Percentiles rank a stretch among this genome's conserved stretches.
Conservation (phyloP, 2,888 invertebrate genomes). For the Brachynemurus nebulosus region DNA sequence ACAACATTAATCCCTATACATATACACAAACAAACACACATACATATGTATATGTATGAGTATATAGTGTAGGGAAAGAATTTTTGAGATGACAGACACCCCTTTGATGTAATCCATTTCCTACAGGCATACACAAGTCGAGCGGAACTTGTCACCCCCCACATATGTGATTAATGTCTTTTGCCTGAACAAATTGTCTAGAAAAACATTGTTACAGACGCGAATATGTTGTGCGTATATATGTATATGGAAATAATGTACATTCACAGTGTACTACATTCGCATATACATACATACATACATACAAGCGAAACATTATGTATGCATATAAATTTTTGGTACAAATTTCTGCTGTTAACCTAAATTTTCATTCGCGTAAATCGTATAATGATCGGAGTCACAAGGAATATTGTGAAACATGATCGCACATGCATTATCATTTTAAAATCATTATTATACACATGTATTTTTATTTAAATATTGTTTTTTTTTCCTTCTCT, state of each 20-base stretch:
- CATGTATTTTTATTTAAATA: too few species aligned
- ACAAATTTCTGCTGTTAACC: too few species aligned
- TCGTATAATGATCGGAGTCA: too few species aligned
- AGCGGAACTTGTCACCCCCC: constrained; percentile 11
- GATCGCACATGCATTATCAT: too few species aligned
- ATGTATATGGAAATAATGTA: constrained; percentile 11
- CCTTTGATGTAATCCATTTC: constrained; percentile 12
- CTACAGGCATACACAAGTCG: constrained; percentile 7
- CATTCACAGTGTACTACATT: constrained; percentile 6
- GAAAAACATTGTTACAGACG: constrained; percentile 35
- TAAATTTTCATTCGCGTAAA: too few species aligned
- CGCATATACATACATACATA: too few species aligned
- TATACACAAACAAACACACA: not conserved
- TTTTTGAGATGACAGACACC: constrained; percentile 4
- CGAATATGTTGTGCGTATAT: constrained; percentile 10
- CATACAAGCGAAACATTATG: too few species aligned
- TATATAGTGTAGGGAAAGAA: not conserved
- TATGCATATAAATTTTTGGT: too few species aligned
- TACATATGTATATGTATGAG: not conserved
- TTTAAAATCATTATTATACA: too few species aligned
- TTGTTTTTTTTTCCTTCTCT: too few species aligned
- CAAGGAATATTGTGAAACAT: too few species aligned
- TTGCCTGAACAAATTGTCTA: constrained; percentile 36
- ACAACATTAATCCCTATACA: not conserved
- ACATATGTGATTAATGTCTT: constrained; percentile 31